Conservation (phyloP, 2,113 vertebrate genomes). For the Pleuronectes platessa region DNA sequence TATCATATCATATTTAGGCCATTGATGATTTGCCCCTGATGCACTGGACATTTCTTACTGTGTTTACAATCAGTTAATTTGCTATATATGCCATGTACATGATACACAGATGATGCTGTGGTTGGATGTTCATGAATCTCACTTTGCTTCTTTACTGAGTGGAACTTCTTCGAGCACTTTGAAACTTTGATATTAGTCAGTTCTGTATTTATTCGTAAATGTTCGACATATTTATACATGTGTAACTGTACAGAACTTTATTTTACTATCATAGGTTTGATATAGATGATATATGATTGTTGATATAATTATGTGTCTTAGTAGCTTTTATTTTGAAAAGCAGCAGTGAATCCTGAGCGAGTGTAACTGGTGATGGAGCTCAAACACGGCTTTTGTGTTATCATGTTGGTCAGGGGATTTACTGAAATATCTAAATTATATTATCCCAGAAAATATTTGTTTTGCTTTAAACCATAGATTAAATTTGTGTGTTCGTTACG, state of each 20-base stretch:
- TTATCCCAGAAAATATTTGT: not conserved
- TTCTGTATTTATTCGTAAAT: slow-evolving; percentile 39
- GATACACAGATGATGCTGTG: slow-evolving; percentile 46
- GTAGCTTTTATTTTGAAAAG: slow-evolving; percentile 9
- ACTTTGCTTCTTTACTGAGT: slow-evolving; percentile 54
- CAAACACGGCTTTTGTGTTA: too few species aligned
- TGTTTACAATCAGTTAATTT: slow-evolving; percentile 20
- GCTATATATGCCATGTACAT: slow-evolving; percentile 2
- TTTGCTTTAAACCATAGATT: slow-evolving; percentile 28
- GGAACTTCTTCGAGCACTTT: slow-evolving; percentile 60
- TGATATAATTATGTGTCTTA: slow-evolving; percentile 31
- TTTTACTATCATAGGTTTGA: slow-evolving; percentile 61
- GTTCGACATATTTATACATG: slow-evolving; percentile 53
- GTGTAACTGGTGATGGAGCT: slow-evolving; percentile 2
- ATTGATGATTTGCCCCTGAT: slow-evolving; percentile 6
- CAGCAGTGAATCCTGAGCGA: slow-evolving; percentile 18
- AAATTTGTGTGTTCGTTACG: slow-evolving; percentile 22
- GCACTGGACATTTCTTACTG: slow-evolving; percentile 16
- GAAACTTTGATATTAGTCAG: slow-evolving; percentile 60
- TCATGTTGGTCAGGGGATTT: slow-evolving; percentile 5
- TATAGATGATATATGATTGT: not conserved
- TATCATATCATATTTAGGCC: slow-evolving; percentile 5
- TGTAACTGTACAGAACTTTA: slow-evolving; percentile 54
- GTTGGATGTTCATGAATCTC: slow-evolving; percentile 47
- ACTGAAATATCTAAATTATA: slow-evolving; percentile 1